Conservation (phyloP, 30 jellyfish, hydroid and myxozoan genomes). For the Hydra vulgaris region DNA sequence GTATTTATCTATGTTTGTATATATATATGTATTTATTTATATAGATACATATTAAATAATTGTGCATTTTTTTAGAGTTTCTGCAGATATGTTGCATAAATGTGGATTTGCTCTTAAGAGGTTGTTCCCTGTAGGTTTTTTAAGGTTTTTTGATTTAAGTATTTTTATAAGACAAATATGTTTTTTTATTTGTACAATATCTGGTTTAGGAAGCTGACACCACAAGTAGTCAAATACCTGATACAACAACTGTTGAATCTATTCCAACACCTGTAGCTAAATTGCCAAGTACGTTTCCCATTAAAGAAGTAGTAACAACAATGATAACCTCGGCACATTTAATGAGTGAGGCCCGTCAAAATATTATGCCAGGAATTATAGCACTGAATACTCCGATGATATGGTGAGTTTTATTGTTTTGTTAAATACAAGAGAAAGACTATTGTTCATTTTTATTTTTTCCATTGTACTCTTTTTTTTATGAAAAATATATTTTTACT, state of each 20-base stretch:
- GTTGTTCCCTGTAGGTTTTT: slow-evolving; percentile 22
- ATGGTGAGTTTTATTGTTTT: neutral
- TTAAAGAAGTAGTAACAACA: slow-evolving; percentile 27
- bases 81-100: neutral
- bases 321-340: slow-evolving; percentile 28
- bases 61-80: slow-evolving; percentile 12
- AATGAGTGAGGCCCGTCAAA: slow-evolving; percentile 31
- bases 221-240: neutral
- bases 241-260: slow-evolving; percentile 9
- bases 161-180: neutral
- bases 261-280: slow-evolving; percentile 21
- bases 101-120: slow-evolving; percentile 11
- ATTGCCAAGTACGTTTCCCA: slow-evolving; percentile 1
- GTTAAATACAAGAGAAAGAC: too few species aligned
- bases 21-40: too few species aligned
- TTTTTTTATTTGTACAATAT: neutral
- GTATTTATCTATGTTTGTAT: too few species aligned
- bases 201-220: slow-evolving; percentile 8
- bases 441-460: too few species aligned
- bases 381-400: slow-evolving; percentile 36
- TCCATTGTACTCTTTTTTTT: too few species aligned
- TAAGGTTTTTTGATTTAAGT: neutral
- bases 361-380: slow-evolving; percentile 28
- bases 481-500: too few species aligned
- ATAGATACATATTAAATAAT: neutral